A percentile compares a stretch with the other conserved stretches of the same genome.
phyloP scores from a whole-genome alignment of 2,888 invertebrate genomes.

The Rhagium mordax region DNA sequence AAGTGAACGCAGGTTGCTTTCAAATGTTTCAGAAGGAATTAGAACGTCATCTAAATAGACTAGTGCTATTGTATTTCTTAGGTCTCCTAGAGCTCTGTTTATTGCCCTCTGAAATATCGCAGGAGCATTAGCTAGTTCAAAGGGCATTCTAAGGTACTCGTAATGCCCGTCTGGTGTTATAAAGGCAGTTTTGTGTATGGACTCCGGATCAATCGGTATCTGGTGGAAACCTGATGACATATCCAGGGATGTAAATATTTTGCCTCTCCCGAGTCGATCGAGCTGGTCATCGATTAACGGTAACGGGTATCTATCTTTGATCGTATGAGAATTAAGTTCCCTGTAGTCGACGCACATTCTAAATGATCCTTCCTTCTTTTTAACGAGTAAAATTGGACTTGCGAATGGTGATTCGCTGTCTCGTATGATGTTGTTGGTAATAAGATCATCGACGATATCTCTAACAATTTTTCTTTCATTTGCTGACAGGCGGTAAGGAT shows the following conservation, averaged over 20 bases:
- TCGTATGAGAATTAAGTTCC: too few relatives aligned
- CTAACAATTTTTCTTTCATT: conserved; percentile 36
- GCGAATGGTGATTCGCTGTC: too few relatives aligned
- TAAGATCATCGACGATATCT: conserved; percentile 39
- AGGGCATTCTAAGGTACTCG: conserved; percentile 62
- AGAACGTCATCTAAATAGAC: conserved; percentile 56
- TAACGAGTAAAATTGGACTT: too few relatives aligned
- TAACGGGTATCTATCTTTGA: conserved; percentile 55
- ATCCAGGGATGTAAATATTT: conserved; percentile 56
- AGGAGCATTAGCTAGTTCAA: conserved; percentile 62
- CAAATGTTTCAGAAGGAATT: conserved; percentile 45
- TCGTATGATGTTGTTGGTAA: conserved; percentile 37
- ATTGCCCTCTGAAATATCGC: conserved; percentile 61
- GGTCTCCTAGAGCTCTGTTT: conserved; percentile 35
- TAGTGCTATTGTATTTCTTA: conserved; percentile 36
- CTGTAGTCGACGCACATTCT: conserved; percentile 50
- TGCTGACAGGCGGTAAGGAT: background rate
- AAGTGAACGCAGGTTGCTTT: conserved; percentile 39
- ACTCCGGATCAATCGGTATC: conserved; percentile 56
- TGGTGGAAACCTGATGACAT: conserved; percentile 58
- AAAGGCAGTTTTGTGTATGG: conserved; percentile 50
- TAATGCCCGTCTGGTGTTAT: conserved; percentile 61
- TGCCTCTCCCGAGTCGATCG: conserved; percentile 50
- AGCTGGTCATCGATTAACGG: conserved; percentile 54
- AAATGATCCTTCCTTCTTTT: conserved; percentile 39